Conservation (phyloP, 2,113 vertebrate species). For the Hyla sarda region DNA sequence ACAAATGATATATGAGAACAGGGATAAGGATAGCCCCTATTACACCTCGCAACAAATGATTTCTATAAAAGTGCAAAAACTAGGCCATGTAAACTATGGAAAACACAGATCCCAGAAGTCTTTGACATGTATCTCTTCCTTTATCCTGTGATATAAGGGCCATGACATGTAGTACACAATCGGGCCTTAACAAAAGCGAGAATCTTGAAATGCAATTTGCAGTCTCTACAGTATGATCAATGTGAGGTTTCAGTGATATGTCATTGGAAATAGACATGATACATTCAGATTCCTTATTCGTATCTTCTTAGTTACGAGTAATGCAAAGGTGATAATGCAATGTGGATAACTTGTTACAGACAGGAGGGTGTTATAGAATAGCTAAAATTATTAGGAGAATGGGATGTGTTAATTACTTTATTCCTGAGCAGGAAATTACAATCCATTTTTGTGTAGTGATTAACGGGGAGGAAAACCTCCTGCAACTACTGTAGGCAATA, state of each 20-base stretch:
- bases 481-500: neutral
- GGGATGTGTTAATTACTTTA: slow-evolving; percentile 39
- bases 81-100: neutral
- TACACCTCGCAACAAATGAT: neutral
- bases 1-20: neutral
- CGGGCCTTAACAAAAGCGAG: slow-evolving; percentile 19
- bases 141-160: slow-evolving; percentile 13
- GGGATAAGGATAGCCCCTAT: neutral
- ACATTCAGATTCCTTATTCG: slow-evolving; percentile 26
- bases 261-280: slow-evolving; percentile 44
- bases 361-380: slow-evolving; percentile 21
- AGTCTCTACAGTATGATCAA: slow-evolving; percentile 46
- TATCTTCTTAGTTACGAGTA: slow-evolving; percentile 41
- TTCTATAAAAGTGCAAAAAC: neutral
- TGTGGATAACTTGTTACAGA: slow-evolving; percentile 42
- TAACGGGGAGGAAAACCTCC: slow-evolving; percentile 15
- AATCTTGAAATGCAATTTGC: slow-evolving; percentile 48
- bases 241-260: slow-evolving; percentile 45
- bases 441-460: slow-evolving; percentile 6
- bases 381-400: slow-evolving; percentile 29
- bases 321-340: slow-evolving; percentile 51
- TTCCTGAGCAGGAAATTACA: slow-evolving; percentile 33
- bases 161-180: slow-evolving; percentile 25
- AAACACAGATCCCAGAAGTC: neutral
- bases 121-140: neutral